These are phyloP conservation scores for Squalus acanthias DNA, from an alignment of 2,797 vertebrate genomes.

Conservation along the genomic window DNA sequence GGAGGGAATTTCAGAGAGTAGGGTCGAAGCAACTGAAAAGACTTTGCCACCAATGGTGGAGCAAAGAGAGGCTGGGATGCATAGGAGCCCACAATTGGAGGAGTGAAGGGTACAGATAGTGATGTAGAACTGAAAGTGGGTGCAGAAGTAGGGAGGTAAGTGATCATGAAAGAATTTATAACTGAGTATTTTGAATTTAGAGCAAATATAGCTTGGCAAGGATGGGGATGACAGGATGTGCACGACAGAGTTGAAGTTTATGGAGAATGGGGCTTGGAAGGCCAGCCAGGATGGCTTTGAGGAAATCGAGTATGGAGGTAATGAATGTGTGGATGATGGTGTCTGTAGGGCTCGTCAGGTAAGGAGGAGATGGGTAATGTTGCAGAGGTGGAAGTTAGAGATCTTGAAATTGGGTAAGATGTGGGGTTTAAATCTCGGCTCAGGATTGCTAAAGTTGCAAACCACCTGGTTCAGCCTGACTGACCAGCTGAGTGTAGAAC, in stretches of 20 bases:
- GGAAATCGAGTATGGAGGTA: neutral
- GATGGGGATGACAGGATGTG: neutral
- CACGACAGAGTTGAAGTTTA: neutral
- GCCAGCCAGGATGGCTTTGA: neutral
- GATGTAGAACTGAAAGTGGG: neutral
- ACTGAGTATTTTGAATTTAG: neutral
- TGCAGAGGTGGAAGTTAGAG: neutral
- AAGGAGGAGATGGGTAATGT: neutral
- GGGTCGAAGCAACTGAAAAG: neutral
- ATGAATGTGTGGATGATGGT: neutral
- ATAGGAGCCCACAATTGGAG: neutral
- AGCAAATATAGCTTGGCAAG: neutral
- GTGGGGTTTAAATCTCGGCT: neutral
- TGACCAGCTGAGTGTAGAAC: neutral
- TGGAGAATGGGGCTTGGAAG: neutral
- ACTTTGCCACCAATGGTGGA: neutral
- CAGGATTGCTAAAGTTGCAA: neutral
- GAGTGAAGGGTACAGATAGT: too few relatives aligned
- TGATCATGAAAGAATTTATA: neutral
- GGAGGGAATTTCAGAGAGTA: neutral
- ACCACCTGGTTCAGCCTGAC: neutral
- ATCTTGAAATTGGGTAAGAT: neutral
- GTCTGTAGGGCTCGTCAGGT: neutral
- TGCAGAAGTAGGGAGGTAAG: neutral
- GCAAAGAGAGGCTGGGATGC: neutral